Base-by-base conservation (phyloP, 2,113 vertebrate species). In the Cinclus mexicanus region DNA sequence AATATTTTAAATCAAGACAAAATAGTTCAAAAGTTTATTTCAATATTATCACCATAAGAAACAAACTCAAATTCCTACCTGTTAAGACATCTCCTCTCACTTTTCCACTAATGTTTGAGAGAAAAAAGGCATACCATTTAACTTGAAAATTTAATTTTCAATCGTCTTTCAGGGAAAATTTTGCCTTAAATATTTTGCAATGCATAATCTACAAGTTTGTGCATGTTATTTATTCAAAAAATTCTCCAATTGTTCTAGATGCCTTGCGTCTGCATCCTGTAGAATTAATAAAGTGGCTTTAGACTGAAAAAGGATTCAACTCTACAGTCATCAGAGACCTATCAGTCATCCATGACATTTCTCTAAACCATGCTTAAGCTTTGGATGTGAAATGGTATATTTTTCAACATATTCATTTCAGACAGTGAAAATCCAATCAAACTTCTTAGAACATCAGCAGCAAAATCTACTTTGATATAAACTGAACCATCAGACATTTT, bases 401-500 rank as follows among this genome's bases (percentile, higher is more conserved):
- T 98, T 97, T 97, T 98, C 72, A 98, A 87, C 41, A 86, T 94
- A 47, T 97, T 98, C 82, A 98, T 61, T 97, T 98, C 98, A 29
- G 96, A 82, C 60, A 98, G 98, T 3, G 98, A 98, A 97, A 98
- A 99, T 9, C 99, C 98, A 93, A 99, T 99, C 56, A 99, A 96
- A 52, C 96, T 97, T 33, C 84, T 98, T 83, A 99, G 97, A 92
- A 99, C 98, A 87, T 97, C 95, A 95, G 99, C 95, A 46, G 97
- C 98, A 95, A 99, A 98, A 75, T 98, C 97, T 91, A 98, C 98
- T 65, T 99, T 98, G 81, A 99, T 87, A 95, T 99, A 99, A 26
- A 97, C 98, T 5, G 98, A 98, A 26, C 98, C 99, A 37, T 99
- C 99, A 33, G 99, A 99, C 96, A 99, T 97, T 64, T 98, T 98